phyloP scores from a whole-genome alignment of 2,888 invertebrate genomes.

The Cacoxenus indagator region DNA sequence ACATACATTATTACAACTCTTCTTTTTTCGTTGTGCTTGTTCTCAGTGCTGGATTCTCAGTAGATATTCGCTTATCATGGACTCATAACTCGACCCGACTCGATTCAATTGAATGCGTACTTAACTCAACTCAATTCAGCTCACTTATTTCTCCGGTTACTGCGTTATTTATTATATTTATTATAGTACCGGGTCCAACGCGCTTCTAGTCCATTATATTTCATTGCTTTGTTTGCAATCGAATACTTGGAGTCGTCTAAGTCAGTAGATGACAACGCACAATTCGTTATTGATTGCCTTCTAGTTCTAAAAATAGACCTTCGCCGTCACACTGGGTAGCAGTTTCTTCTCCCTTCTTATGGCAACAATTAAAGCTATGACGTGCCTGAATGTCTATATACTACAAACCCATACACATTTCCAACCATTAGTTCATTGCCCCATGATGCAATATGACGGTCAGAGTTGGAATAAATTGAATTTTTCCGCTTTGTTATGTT shows the following conservation, averaged over 20 bases:
- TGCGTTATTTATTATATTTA: conserved; percentile 21
- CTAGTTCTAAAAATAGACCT: not conserved
- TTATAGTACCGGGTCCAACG: not conserved
- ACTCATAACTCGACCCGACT: not conserved
- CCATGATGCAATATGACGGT: too few relatives aligned
- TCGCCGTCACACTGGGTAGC: not conserved
- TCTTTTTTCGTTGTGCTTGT: not conserved
- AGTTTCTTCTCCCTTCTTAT: not conserved
- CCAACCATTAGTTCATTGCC: too few relatives aligned
- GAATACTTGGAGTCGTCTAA: not conserved
- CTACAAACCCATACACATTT: too few relatives aligned
- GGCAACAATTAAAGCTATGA: conserved; percentile 11
- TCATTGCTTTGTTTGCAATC: too few relatives aligned
- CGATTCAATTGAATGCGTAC: not conserved
- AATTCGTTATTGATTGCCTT: not conserved
- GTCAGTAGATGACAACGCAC: not conserved
- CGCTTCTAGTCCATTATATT: not conserved
- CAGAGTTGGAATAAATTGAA: too few relatives aligned
- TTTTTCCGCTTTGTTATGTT: too few relatives aligned
- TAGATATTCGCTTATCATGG: not conserved
- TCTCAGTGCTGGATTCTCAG: not conserved
- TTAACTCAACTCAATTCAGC: not conserved
- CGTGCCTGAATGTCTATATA: too few relatives aligned
- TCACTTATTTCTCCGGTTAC: not conserved
- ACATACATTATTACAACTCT: too few relatives aligned